Base-by-base conservation (phyloP, 2,113 vertebrate species). In the Larimichthys polyactis region DNA sequence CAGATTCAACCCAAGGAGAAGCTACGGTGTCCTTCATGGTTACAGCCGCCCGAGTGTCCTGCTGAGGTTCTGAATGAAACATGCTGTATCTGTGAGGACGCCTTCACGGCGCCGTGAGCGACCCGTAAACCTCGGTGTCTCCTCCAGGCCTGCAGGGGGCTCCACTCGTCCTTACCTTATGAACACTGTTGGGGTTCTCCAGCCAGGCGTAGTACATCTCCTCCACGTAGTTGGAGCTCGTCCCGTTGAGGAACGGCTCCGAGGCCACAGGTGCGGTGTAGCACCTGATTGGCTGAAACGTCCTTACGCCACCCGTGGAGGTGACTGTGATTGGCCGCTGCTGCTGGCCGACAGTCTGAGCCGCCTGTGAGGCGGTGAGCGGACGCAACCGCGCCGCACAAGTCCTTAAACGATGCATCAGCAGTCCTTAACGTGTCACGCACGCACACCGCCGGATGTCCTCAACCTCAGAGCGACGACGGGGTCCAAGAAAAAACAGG, bases 181-280 rank as follows among this genome's bases (percentile, higher is more conserved):
- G 98, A 59, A 99, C 98, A 92, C 98, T 99, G 95, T 98, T 98
- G 82, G 98, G 98, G 77, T 99, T 95, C 93, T 99, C 98, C 95
- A 99, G 94, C 98, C 98, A 99, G 62, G 98, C 97, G 84, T 95
- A 98, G 95, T 99, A 99, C 98, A 99, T 99, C 93, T 99, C 98
- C 94, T 99, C 98, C 94, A 99, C 97, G 82, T 99, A 99, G 94
- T 99, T 99, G 40, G 97, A 98, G 94, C 97, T 99, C 63, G 98
- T 99, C 91, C 98, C 98, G 9, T 97, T 99, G 68, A 99, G 94
- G 91, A 99, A 99, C 1, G 98, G 98, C 89, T 99, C 98, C 0
- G 97, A 96, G 66, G 98, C 97, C 91, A 97, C 97, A 0, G 98
- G 98, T 63, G 97, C 95, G 0, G 97, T 95, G 85, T 96, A 99